A percentile compares a stretch with the other conserved stretches of the same genome.
Conservation (phyloP, 1,140 invertebrate genomes). For the Hycleus cichorii region DNA sequence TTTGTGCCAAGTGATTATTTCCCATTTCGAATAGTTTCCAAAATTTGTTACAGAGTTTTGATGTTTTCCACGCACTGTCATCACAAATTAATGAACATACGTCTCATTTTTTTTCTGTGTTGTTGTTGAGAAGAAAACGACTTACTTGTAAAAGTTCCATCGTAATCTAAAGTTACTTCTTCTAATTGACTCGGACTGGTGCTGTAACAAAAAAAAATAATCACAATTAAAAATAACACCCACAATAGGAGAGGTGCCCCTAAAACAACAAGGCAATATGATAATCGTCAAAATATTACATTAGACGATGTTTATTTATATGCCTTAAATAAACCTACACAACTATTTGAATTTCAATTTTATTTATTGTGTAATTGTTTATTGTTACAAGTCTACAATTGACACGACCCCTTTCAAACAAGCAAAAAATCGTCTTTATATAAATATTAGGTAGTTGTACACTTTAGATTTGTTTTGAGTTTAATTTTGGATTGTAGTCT, state of each 20-base stretch:
- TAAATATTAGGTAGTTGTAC: too few relatives aligned
- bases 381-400: too few relatives aligned
- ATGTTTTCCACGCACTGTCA: neutral
- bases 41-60: neutral
- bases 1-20: slow-evolving; percentile 10
- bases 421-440: too few relatives aligned
- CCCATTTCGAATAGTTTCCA: neutral
- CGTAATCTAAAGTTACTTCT: slow-evolving; percentile 46
- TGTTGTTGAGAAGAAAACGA: slow-evolving; percentile 8
- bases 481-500: slow-evolving; percentile 7
- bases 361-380: too few relatives aligned
- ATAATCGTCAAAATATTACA: too few relatives aligned
- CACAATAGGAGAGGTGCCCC: too few relatives aligned
- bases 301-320: too few relatives aligned
- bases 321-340: too few relatives aligned
- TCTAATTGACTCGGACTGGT: slow-evolving; percentile 47
- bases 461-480: neutral
- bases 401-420: too few relatives aligned
- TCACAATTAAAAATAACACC: too few relatives aligned
- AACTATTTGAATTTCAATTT: too few relatives aligned
- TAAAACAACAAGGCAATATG: too few relatives aligned
- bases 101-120: neutral
- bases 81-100: neutral
- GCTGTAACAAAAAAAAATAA: slow-evolving; percentile 40
- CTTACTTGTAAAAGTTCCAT: slow-evolving; percentile 34